Conservation (phyloP, 2,113 vertebrate species). For the Catharus fuscescens region DNA sequence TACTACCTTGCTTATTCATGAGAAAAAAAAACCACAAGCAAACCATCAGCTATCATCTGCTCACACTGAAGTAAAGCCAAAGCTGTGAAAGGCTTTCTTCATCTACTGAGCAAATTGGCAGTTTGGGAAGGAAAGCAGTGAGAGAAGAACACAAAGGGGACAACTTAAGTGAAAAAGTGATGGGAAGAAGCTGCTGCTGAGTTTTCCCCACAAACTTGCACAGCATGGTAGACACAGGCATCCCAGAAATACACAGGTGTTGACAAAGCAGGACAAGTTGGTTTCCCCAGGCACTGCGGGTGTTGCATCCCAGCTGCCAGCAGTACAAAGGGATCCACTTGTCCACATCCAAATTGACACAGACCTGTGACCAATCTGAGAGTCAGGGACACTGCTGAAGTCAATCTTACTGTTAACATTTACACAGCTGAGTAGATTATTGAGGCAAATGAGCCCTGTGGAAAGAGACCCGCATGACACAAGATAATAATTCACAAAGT, state of each 20-base stretch:
- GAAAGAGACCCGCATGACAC: neutral
- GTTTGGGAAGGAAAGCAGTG: neutral
- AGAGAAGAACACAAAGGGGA: neutral
- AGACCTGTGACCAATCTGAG: fast-evolving
- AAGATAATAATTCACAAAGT: neutral
- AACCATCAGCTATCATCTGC: neutral
- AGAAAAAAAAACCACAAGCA: neutral
- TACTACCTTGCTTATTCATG: neutral
- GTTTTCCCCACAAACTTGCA: neutral
- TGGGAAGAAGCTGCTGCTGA: neutral
- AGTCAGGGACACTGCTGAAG: neutral
- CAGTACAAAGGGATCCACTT: neutral
- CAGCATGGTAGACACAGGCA: neutral
- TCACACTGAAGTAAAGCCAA: neutral
- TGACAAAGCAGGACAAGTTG: fast-evolving
- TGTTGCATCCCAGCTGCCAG: neutral
- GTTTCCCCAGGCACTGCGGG: neutral
- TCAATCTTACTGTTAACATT: fast-evolving
- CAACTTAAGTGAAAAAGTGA: neutral
- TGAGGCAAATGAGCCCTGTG: neutral
- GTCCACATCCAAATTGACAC: fast-evolving
- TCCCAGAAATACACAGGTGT: neutral
- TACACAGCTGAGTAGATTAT: neutral
- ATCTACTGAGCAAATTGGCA: neutral
- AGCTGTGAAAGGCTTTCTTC: neutral